Base-by-base conservation (phyloP, 2,888 invertebrate species). In the Parnassius apollo region DNA sequence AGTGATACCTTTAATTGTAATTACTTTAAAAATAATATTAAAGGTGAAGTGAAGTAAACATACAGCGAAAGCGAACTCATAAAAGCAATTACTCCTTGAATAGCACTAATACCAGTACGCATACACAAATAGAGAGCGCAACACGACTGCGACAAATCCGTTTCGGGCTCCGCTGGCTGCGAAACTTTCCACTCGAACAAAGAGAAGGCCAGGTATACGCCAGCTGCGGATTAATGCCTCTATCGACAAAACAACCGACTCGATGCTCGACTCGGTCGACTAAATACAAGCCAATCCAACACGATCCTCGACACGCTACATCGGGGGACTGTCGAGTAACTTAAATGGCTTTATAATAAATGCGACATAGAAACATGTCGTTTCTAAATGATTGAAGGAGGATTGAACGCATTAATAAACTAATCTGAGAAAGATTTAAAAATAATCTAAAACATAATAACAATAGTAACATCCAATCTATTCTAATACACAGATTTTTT, bases 301-400 rank as follows among this genome's bases (percentile, higher is more conserved):
- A 62, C 68, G 69, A 72, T 69, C 69, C 75, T 68, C 77, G 67
- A 80, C 77, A 61, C 66, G 69, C 35, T 35, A 69, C 72, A 72
- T 68, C 72, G 71, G 72, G 72, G 74, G 74, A 70, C 74, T 69
- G 76, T 75, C 67, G 75, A 74, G 73, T 75, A 82, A 85, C 82
- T 85, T 84, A 81, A 87, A 88, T 86, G 76, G 82, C 71, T 85
- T 85, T 84, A 88, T 83, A 85, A 86, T 82, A 84, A 83, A 77
- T 80, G 75, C 82, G 75, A 77, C 75, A 73, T 71, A 74, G 76
- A 74, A 82, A 83, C 82, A 82, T 82, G 78, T 62, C 57, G 25
- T 57, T 52, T 57, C 42, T 49, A 46, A 62, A 49, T 49, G 76
- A 74, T 66, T 53, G 57, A 53, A 57, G 57, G 66, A 74, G 67